Conservation (phyloP, 2,113 vertebrate genomes). For the Tyrannus savana region DNA sequence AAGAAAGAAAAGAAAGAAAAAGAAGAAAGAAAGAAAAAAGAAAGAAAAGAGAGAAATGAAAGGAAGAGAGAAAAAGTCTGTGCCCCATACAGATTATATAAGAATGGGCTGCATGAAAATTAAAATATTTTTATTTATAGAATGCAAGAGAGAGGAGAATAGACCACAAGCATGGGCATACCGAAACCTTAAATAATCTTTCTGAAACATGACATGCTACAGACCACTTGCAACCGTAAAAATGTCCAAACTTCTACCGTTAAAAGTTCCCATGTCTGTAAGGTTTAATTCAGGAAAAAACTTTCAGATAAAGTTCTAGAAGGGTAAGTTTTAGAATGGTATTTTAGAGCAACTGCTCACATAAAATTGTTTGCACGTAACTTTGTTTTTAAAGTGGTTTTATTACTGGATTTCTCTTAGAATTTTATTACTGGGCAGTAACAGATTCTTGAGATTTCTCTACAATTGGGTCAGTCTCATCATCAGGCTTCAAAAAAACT, state of each 20-base stretch:
- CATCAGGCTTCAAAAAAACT: not conserved
- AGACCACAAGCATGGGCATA: not conserved
- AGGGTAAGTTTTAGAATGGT: not conserved
- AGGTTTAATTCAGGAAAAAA: not conserved
- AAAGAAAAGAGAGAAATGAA: too few species aligned
- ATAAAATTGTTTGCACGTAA: not conserved
- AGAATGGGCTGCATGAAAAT: not conserved
- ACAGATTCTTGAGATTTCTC: not conserved
- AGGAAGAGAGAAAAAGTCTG: not conserved
- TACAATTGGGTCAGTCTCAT: not conserved
- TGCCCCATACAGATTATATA: not conserved
- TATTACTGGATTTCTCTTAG: not conserved
- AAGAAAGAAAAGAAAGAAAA: too few species aligned
- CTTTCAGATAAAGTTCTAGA: not conserved
- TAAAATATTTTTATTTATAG: not conserved
- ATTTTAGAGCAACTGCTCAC: not conserved
- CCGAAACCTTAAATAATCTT: not conserved
- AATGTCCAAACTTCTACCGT: not conserved
- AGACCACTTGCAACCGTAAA: not conserved
- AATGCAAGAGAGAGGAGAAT: not conserved
- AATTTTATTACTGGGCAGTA: not conserved
- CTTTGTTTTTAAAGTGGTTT: not conserved
- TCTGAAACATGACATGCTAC: not conserved
- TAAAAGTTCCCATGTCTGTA: not conserved
- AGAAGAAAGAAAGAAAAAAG: too few species aligned